phyloP scores from a whole-genome alignment of 2,797 vertebrate species.

The Eremophila alpestris region DNA sequence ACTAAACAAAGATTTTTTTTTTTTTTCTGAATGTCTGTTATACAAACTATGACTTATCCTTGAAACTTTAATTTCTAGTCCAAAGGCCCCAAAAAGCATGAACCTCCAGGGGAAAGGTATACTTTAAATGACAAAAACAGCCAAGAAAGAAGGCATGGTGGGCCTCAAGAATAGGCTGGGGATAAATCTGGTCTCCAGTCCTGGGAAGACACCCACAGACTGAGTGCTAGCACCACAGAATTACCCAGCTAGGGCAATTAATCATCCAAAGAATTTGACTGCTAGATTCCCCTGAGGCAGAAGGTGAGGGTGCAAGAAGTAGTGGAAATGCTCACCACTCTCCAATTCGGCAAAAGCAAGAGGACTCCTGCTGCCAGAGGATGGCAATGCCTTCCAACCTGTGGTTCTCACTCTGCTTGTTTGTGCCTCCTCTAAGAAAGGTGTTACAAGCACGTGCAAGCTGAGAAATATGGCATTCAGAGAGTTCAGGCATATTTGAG shows the following conservation, averaged over 20 bases:
- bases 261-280: not conserved
- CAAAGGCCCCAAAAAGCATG: not conserved
- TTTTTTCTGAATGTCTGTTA: not conserved
- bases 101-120: not conserved
- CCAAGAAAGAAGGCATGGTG: not conserved
- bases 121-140: not conserved
- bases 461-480: accelerated
- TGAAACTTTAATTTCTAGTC: not conserved
- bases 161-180: not conserved
- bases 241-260: not conserved
- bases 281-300: not conserved
- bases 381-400: not conserved
- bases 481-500: not conserved
- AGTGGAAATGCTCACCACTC: not conserved
- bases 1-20: not conserved
- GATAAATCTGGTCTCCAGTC: not conserved
- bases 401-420: accelerated
- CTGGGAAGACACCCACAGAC: not conserved
- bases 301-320: accelerated
- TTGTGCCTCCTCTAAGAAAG: not conserved
- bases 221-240: not conserved
- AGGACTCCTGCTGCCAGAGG: not conserved
- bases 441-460: accelerated
- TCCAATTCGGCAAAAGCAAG: not conserved
- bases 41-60: not conserved